phyloP scores from a whole-genome alignment of 2,888 invertebrate genomes.

The Tricholauxania praeusta region DNA sequence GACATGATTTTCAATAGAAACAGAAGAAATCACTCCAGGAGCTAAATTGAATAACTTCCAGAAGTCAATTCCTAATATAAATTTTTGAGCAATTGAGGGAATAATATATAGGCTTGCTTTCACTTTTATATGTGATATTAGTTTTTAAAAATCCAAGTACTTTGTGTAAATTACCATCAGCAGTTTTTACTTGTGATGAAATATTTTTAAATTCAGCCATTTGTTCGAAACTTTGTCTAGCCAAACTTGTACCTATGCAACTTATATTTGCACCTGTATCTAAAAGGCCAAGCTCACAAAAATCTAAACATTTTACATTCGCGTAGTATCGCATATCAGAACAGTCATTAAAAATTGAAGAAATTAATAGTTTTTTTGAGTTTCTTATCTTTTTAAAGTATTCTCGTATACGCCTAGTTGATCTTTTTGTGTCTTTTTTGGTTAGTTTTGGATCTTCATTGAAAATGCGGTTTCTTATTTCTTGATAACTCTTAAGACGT shows the following conservation, averaged over 20 bases:
- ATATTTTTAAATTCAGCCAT: slow-evolving; percentile 8
- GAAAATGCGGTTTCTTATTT: too few species aligned
- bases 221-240: slow-evolving; percentile 11
- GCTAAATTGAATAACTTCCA: slow-evolving; percentile 16
- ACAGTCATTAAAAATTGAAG: neutral
- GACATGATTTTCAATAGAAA: neutral
- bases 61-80: slow-evolving; percentile 35
- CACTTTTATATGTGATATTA: slow-evolving; percentile 15
- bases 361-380: too few species aligned
- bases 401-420: too few species aligned
- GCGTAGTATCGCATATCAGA: slow-evolving; percentile 18
- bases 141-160: slow-evolving; percentile 19
- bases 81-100: slow-evolving; percentile 27
- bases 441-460: too few species aligned
- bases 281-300: slow-evolving; percentile 21
- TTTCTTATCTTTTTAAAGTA: too few species aligned
- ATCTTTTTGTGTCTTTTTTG: too few species aligned
- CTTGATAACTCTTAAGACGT: too few species aligned
- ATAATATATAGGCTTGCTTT: slow-evolving; percentile 15
- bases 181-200: slow-evolving; percentile 25
- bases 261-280: slow-evolving; percentile 34
- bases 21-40: slow-evolving; percentile 13
- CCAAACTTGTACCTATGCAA: slow-evolving; percentile 22
- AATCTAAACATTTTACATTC: neutral
- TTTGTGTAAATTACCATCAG: slow-evolving; percentile 14